phyloP scores from a whole-genome alignment of 2,797 vertebrate species.

The Gallirallus australis region DNA sequence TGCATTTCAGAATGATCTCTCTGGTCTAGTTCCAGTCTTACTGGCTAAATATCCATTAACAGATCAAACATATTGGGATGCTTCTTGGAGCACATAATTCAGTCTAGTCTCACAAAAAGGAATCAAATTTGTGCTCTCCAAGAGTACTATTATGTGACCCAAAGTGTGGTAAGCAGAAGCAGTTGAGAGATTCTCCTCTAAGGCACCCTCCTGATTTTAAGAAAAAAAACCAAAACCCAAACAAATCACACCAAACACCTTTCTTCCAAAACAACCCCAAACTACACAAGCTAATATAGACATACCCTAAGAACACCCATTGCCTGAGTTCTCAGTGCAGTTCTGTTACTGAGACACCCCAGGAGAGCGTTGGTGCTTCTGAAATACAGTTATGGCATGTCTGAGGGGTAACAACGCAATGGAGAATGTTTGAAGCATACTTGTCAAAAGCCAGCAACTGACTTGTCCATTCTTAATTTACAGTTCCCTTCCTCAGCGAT shows the following conservation, averaged over 20 bases:
- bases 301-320: neutral
- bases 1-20: accelerated
- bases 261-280: neutral
- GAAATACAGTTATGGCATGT: neutral
- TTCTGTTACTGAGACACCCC: neutral
- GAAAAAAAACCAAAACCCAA: neutral
- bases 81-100: neutral
- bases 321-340: neutral
- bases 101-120: neutral
- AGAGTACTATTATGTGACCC: neutral
- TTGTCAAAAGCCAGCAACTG: neutral
- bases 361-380: neutral
- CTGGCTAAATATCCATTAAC: neutral
- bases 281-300: neutral
- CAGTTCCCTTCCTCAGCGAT: neutral
- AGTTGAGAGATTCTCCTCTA: neutral
- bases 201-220: neutral
- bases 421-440: neutral
- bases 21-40: neutral
- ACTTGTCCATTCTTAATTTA: neutral
- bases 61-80: neutral
- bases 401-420: neutral
- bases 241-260: neutral
- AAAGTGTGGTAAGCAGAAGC: neutral
- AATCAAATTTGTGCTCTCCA: neutral